Conservation (phyloP, 2,888 invertebrate genomes). For the Stenurella melanura region DNA sequence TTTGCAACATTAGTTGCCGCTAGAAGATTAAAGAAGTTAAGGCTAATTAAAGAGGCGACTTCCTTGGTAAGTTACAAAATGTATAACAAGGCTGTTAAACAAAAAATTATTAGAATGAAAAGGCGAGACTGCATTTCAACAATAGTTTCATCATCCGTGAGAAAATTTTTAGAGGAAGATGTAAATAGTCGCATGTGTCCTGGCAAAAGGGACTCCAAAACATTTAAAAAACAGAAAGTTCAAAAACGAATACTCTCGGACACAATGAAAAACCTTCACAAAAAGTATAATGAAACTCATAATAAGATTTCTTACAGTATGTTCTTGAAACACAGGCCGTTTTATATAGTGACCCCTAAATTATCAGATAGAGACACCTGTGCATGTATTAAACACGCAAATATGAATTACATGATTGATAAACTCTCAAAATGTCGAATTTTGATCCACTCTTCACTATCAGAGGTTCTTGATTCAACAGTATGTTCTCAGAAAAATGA, state of each 20-base stretch:
- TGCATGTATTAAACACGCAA: neutral
- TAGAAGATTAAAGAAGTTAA: neutral
- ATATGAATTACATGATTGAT: neutral
- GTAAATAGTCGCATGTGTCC: neutral
- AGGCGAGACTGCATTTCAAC: neutral
- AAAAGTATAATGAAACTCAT: neutral
- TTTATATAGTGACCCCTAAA: neutral
- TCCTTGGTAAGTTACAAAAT: constrained; percentile 2
- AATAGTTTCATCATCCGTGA: neutral
- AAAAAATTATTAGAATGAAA: constrained; percentile 13
- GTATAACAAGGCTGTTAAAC: neutral
- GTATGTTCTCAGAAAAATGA: constrained; percentile 1
- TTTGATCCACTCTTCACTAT: neutral
- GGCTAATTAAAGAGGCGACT: neutral
- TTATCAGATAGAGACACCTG: constrained; percentile 3
- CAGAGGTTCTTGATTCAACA: neutral
- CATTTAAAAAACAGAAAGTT: neutral
- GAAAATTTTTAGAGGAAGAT: neutral
- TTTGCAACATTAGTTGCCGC: constrained; percentile 2
- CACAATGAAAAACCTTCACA: neutral
- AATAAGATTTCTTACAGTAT: neutral
- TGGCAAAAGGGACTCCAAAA: neutral
- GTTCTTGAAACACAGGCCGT: neutral
- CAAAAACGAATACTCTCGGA: constrained; percentile 2
- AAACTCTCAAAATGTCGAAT: constrained; percentile 12